These are phyloP conservation scores for Chymomyza caudatula DNA, from an alignment of 2,888 invertebrate species.

Conservation along the genomic window DNA sequence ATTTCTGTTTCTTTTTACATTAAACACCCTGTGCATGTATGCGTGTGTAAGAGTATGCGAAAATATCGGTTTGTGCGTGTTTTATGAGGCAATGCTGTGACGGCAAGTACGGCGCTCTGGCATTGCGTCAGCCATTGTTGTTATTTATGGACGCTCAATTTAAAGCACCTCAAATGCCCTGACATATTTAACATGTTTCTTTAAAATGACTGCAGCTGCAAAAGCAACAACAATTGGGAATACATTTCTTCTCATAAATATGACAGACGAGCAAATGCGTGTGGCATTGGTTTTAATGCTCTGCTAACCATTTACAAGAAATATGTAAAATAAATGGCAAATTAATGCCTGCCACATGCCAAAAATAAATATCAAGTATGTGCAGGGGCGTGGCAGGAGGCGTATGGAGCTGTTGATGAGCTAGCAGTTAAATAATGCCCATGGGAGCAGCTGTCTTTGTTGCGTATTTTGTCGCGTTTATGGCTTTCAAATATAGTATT, in stretches of 20 bases:
- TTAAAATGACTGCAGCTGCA: not conserved
- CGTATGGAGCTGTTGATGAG: not conserved
- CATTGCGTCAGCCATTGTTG: constrained; percentile 49
- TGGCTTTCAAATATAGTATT: not conserved
- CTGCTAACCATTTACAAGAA: not conserved
- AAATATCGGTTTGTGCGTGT: no score
- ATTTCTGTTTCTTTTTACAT: not conserved
- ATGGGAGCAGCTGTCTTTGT: not conserved
- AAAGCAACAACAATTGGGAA: not conserved
- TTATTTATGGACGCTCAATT: constrained; percentile 54
- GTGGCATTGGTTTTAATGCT: not conserved
- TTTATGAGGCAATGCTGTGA: not conserved
- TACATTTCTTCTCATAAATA: not conserved
- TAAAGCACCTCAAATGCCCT: constrained; percentile 46
- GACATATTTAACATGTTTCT: not conserved
- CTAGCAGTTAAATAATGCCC: not conserved
- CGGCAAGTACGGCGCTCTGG: constrained; percentile 36
- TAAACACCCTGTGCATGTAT: not conserved
- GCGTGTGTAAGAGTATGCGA: no score
- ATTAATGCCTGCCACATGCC: not conserved
- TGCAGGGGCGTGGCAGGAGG: not conserved
- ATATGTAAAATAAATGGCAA: not conserved
- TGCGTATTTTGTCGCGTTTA: not conserved
- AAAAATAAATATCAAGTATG: not conserved
- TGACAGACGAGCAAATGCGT: not conserved